Base-by-base conservation (phyloP, 1,140 invertebrate species). In the Oedothorax gibbosus region DNA sequence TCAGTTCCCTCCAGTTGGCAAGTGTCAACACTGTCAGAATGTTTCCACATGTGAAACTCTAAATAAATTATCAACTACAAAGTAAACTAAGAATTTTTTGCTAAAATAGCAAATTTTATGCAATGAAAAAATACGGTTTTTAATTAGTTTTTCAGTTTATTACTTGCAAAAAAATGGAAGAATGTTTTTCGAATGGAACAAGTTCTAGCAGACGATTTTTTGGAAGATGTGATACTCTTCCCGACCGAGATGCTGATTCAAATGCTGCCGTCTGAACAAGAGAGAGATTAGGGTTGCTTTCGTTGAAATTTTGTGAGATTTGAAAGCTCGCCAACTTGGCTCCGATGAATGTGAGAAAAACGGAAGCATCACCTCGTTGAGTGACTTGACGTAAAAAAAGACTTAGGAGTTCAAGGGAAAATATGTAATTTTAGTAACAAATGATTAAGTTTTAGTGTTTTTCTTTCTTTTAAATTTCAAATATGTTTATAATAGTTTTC, bases 271-370 rank as follows among this genome's bases (percentile, higher is more conserved):
- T 73, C 68, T 82, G 56, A 53, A 64, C 68, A 50, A 50, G 57
- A 51, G 56, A 50, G 18, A 66, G 57, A 77, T 51, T 71, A 73
- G 69, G 80, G 80, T 82, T 82, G 80, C 80, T 82, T n/a, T 73
- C 73, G 69, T 82, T 82, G 62, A 57, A 50, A 73, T 71, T 56
- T 64, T 50, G 53, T 35, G n/a, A 18, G 80, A 10, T 73, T 73
- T 82, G 68, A 73, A 49, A 50, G 21, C 35, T 82, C 80, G 80
- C 80, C 80, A 82, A 82, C 12, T 82, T 82, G 69, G 69, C 80
- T 50, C 50, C 69, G 15, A 18, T 53, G 15, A 21, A 51, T 53
- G 50, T 53, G 50, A 54, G 53, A 71, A 18, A 14, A 66, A 66
- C 5, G 15, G 18, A 9, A 50, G 68, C 49, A 71, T 49, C 14